These are phyloP conservation scores for Anthopleura xanthogrammica DNA, from an alignment of 92 coral and sea anemone genomes.

Conservation along the genomic window DNA sequence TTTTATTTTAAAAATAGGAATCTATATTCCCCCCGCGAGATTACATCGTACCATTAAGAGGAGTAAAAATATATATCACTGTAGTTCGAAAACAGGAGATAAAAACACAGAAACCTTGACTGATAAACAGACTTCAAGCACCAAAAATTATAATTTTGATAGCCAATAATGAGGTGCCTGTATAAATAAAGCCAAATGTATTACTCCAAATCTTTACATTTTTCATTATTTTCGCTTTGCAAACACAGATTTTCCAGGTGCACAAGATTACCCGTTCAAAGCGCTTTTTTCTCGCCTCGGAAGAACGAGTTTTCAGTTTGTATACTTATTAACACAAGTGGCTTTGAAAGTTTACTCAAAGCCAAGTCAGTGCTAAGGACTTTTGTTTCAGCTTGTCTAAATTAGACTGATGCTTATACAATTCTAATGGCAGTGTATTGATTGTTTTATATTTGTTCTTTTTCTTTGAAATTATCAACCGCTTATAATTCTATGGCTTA, in stretches of 20 bases:
- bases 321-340: not conserved
- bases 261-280: not conserved
- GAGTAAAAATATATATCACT: not conserved
- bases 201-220: not conserved
- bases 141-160: not conserved
- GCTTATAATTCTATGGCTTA: constrained; percentile 46
- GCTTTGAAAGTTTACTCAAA: not conserved
- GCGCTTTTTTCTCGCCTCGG: not conserved
- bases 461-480: constrained; percentile 22
- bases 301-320: not conserved
- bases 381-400: not conserved
- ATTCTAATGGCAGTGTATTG: not conserved
- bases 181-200: not conserved
- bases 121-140: not conserved
- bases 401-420: constrained; percentile 9
- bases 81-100: not conserved
- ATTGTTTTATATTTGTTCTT: constrained; percentile 3
- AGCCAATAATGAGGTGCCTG: not conserved
- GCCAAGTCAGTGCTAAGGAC: not conserved
- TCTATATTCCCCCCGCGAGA: too few relatives aligned
- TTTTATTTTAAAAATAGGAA: too few relatives aligned
- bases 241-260: constrained; percentile 7
- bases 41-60: too few relatives aligned
- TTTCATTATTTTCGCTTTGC: not conserved
- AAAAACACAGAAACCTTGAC: not conserved